These are phyloP conservation scores for Hypotaenidia philippensis DNA, from an alignment of 2,797 vertebrate genomes.

Conservation along the genomic window DNA sequence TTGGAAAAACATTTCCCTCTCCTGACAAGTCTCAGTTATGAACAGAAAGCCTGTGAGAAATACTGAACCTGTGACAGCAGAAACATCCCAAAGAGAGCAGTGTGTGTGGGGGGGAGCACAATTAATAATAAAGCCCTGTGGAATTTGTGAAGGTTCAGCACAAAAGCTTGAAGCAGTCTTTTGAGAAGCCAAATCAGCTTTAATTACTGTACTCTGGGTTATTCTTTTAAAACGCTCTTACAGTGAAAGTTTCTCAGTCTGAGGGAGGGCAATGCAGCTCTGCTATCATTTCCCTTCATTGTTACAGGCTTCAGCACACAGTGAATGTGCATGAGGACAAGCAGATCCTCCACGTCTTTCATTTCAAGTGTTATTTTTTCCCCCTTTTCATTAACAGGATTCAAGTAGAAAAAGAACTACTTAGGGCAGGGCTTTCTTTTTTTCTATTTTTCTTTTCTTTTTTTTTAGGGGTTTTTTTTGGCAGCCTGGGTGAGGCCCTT, in stretches of 20 bases:
- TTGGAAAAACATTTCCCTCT: conserved; percentile 51
- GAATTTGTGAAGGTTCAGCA: conserved; percentile 71
- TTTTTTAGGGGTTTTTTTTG: neutral
- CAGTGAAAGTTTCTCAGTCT: conserved; percentile 60
- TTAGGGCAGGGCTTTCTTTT: neutral
- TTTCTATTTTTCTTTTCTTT: neutral
- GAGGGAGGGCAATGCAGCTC: conserved; percentile 47
- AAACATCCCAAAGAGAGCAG: conserved; percentile 63
- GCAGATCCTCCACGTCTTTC: conserved; percentile 46
- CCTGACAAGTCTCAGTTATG: conserved; percentile 59
- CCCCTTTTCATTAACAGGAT: conserved; percentile 45
- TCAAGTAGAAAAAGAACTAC: conserved; percentile 42
- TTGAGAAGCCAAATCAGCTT: conserved; percentile 68
- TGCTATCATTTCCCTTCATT: conserved; percentile 62
- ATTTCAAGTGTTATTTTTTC: conserved; percentile 24
- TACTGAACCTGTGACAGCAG: conserved; percentile 64
- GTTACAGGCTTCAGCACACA: conserved; percentile 57
- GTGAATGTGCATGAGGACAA: neutral
- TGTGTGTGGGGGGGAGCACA: neutral
- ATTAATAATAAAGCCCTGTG: conserved; percentile 70
- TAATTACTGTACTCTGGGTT: conserved; percentile 70
- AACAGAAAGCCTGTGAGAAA: conserved; percentile 50
- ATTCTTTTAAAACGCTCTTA: conserved; percentile 59
- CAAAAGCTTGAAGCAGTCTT: conserved; percentile 71
- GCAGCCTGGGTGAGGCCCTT: neutral